Evolutionary conservation across 2,888 invertebrate species (phyloP).

Genomic region (Erpobdella octoculata): DNA sequence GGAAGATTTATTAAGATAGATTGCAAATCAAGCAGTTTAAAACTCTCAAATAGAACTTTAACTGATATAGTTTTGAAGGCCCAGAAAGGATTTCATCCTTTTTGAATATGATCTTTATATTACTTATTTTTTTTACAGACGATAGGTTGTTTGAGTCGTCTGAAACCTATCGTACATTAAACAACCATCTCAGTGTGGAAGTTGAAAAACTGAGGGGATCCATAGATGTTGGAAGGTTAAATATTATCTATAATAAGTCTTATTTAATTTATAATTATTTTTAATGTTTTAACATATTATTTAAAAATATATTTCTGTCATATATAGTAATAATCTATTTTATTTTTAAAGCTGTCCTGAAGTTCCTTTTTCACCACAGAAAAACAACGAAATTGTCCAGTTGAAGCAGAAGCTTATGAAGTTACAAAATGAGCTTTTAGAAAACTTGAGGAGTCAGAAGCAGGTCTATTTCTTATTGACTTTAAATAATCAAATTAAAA

Average conservation of each 20-base stretch:
- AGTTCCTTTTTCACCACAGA: neutral
- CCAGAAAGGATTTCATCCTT: no score
- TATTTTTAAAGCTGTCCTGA: slow-evolving; percentile 1
- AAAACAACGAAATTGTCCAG: slow-evolving; percentile 1
- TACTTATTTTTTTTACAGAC: slow-evolving; percentile 61
- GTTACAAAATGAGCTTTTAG: slow-evolving; percentile 9
- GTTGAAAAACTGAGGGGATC: slow-evolving; percentile 68
- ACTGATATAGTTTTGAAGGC: no score
- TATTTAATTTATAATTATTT: no score
- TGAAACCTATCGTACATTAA: slow-evolving; percentile 71
- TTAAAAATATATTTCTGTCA: neutral
- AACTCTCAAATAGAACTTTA: no score
- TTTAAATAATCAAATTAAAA: neutral
- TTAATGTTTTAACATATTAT: no score
- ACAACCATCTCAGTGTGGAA: slow-evolving; percentile 73
- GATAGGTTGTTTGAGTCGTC: slow-evolving; percentile 77
- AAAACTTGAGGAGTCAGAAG: neutral
- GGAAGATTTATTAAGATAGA: no score
- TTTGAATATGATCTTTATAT: no score
- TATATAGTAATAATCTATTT: neutral
- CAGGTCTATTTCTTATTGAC: neutral
- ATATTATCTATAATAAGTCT: no score
- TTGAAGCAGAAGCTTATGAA: slow-evolving; percentile 1
- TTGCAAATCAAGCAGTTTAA: no score
- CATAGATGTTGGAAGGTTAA: neutral